Evolutionary conservation across 1,140 invertebrate species (phyloP).

Genomic region (Heliothis subflexa): DNA sequence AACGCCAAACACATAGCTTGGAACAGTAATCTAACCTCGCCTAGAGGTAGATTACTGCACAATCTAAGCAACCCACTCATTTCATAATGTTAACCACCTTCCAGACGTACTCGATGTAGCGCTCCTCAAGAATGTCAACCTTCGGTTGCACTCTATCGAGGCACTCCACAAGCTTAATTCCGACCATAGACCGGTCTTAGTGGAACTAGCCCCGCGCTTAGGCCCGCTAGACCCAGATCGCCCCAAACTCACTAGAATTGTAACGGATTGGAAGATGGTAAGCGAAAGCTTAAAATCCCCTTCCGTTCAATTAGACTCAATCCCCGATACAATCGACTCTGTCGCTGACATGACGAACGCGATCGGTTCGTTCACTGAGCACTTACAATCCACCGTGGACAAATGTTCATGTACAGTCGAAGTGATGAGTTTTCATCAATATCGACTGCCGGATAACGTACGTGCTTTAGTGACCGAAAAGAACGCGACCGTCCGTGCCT

Average conservation of each 20-base stretch:
- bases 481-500: too few species aligned
- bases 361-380: not conserved
- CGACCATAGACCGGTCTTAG: not conserved
- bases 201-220: not conserved
- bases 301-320: not conserved
- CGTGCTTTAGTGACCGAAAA: not conserved
- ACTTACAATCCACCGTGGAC: slow-evolving; percentile 8
- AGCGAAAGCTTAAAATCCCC: too few species aligned
- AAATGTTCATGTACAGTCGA: too few species aligned
- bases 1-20: not conserved
- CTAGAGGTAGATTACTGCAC: not conserved
- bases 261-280: too few species aligned
- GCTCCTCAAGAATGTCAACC: not conserved
- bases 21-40: not conserved
- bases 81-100: not conserved
- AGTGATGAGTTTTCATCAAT: too few species aligned
- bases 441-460: too few species aligned
- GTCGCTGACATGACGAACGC: not conserved
- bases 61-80: not conserved
- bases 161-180: not conserved
- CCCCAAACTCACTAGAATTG: too few species aligned
- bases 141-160: not conserved
- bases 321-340: not conserved
- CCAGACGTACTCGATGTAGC: not conserved
- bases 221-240: too few species aligned